Conservation (phyloP, 2,797 vertebrate genomes). For the Fundulus diaphanus region DNA sequence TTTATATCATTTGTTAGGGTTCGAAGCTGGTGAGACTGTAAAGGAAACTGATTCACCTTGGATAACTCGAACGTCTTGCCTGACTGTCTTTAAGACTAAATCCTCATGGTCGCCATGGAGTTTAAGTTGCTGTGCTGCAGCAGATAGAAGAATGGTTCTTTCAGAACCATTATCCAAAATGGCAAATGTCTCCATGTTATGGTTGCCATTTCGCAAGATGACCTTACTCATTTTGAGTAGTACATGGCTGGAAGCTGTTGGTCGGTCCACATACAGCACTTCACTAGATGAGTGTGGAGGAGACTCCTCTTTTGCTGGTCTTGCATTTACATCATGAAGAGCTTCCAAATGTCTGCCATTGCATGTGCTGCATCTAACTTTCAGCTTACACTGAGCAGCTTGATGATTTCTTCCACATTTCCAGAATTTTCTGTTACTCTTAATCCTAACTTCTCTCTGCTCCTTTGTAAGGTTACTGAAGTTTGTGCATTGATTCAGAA, state of each 20-base stretch:
- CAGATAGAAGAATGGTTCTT: background rate
- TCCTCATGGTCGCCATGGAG: background rate
- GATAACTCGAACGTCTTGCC: background rate
- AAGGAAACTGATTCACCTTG: background rate
- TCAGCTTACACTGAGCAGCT: background rate
- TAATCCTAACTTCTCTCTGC: background rate
- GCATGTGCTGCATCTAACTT: accelerated
- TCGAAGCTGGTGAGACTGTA: background rate
- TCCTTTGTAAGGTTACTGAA: background rate
- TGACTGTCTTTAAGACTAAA: background rate
- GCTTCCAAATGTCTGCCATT: background rate
- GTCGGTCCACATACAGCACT: background rate
- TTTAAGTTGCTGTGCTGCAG: background rate
- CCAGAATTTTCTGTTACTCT: background rate
- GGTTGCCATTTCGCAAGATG: background rate
- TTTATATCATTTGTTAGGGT: background rate
- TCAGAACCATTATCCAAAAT: background rate
- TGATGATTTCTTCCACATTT: background rate
- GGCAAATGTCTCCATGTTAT: background rate
- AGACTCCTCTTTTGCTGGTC: background rate
- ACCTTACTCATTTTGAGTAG: background rate
- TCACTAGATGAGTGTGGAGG: background rate
- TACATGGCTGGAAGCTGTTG: background rate
- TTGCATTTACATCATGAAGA: background rate
- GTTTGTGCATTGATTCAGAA: background rate